Conservation (phyloP, 2,113 vertebrate species). For the Indicator indicator region DNA sequence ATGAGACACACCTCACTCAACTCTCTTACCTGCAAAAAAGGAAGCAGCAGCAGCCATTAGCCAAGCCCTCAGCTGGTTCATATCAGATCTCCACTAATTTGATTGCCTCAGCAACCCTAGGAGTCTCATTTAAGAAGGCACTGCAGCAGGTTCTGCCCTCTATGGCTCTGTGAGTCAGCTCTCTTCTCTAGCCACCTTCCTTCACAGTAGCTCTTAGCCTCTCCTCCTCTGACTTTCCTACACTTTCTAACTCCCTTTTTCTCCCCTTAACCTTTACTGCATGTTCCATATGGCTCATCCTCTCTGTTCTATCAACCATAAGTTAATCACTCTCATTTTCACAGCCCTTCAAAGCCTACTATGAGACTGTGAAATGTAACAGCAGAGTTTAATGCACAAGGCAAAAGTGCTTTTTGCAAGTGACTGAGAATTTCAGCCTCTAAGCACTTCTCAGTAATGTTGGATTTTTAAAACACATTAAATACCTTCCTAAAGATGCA, state of each 20-base stretch:
- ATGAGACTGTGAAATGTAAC: background rate
- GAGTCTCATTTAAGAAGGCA: background rate
- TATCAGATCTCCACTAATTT: background rate
- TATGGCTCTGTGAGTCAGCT: background rate
- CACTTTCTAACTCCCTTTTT: background rate
- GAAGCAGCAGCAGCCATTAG: background rate
- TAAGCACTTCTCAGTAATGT: background rate
- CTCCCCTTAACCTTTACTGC: background rate
- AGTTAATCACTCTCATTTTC: background rate
- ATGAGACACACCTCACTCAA: background rate
- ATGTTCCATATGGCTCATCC: background rate
- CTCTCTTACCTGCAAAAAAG: background rate
- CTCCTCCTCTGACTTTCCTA: background rate
- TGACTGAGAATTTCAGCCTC: background rate
- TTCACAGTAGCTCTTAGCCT: background rate
- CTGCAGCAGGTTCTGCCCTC: background rate
- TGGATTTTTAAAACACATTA: background rate
- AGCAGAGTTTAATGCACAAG: background rate
- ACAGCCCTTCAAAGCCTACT: background rate
- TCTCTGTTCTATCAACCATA: background rate
- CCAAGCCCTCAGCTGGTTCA: background rate
- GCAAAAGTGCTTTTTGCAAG: background rate
- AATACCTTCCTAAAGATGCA: background rate
- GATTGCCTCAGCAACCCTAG: background rate
- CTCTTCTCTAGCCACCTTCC: background rate